A percentile compares a stretch with the other conserved stretches of the same genome.
Conservation (phyloP, 2,797 vertebrate genomes). For the Chaetophractus vellerosus region DNA sequence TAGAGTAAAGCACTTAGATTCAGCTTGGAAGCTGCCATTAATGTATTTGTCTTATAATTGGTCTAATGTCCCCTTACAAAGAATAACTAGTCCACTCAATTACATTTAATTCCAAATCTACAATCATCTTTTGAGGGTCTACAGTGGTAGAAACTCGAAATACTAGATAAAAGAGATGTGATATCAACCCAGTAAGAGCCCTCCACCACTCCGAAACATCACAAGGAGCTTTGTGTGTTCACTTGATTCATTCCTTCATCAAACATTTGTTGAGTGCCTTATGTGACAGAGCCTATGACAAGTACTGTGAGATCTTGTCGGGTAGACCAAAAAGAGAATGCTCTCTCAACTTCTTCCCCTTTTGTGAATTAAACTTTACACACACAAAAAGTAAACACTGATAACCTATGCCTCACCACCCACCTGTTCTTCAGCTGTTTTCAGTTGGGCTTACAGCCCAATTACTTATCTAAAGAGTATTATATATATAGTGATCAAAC, state of each 20-base stretch:
- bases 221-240: background rate
- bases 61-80: background rate
- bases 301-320: background rate
- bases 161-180: slow-evolving; percentile 26
- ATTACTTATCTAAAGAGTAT: background rate
- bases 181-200: background rate
- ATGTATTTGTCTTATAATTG: background rate
- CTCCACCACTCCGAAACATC: background rate
- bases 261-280: background rate
- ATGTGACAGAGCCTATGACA: background rate
- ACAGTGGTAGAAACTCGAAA: slow-evolving; percentile 13
- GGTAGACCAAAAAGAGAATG: background rate
- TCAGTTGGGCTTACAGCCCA: background rate
- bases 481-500: background rate
- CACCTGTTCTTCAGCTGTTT: background rate
- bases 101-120: background rate
- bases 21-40: background rate
- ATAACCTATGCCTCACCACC: background rate
- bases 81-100: background rate
- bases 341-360: background rate
- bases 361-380: background rate
- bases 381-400: background rate
- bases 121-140: background rate
- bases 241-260: background rate
- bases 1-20: background rate